These are phyloP conservation scores for Adela reaumurella DNA, from an alignment of 2,888 invertebrate species.

Conservation along the genomic window DNA sequence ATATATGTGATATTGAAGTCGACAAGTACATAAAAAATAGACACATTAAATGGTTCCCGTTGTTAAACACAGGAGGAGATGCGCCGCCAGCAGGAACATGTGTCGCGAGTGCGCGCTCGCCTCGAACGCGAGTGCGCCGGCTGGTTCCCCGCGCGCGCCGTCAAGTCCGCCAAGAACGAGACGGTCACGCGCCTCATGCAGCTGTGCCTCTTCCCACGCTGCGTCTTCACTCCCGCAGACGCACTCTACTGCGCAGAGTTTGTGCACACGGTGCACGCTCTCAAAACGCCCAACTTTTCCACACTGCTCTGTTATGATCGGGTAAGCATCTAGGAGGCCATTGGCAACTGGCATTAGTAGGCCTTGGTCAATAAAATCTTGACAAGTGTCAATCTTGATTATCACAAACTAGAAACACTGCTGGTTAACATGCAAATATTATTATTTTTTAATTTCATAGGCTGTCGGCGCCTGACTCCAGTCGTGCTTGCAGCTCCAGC, in stretches of 20 bases:
- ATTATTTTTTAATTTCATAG: too few relatives aligned
- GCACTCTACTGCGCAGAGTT: conserved; percentile 97
- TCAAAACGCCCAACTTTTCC: conserved; percentile 95
- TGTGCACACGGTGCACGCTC: conserved; percentile 89
- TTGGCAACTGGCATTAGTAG: too few relatives aligned
- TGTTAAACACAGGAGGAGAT: conserved; percentile 92
- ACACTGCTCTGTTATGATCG: conserved; percentile 96
- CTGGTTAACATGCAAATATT: too few relatives aligned
- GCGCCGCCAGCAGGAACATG: conserved; percentile 91
- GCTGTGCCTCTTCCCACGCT: conserved; percentile 93
- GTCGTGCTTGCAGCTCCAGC: too few relatives aligned
- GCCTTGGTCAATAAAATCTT: too few relatives aligned
- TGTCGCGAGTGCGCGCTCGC: conserved; percentile 75
- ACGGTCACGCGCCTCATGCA: conserved; percentile 95
- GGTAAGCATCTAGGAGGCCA: too few relatives aligned
- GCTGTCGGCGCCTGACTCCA: too few relatives aligned
- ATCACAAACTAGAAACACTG: too few relatives aligned
- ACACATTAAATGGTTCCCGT: too few relatives aligned
- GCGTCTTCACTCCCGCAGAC: conserved; percentile 94
- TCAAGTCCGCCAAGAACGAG: conserved; percentile 91
- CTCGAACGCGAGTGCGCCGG: conserved; percentile 73
- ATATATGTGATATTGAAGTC: too few relatives aligned
- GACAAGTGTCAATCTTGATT: too few relatives aligned
- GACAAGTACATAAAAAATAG: too few relatives aligned
- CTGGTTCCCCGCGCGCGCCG: conserved; percentile 83